Base-by-base conservation (phyloP, 2,888 invertebrate species). In the Escarpia spicata region DNA sequence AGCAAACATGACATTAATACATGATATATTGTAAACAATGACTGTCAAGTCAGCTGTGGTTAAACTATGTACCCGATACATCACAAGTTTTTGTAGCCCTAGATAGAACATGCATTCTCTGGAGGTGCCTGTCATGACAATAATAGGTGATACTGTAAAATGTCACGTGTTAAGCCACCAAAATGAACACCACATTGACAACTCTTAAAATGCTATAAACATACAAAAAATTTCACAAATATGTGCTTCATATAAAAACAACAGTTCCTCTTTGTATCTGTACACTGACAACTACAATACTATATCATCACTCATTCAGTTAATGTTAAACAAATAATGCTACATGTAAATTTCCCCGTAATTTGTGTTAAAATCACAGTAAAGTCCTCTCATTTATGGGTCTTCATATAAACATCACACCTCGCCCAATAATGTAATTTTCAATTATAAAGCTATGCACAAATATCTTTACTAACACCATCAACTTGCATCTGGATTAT, bases 221-320 rank as follows among this genome's bases (percentile, higher is more conserved):
- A 31, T 43, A 91, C n/a, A 43, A 91, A 91, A 90, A 91, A 91
- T 91, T 19, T 91, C 37, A 19, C 43, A 43, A 91, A n/a, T 26
- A 37, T 19, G 44, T 43, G 44, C 43, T 91, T 26, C n/a, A 75
- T n/a, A 75, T n/a, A 75, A 75, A 52, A 75, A 75, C 75, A 75
- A 26, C n/a, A 75, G 75, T 26, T 75, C 75, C 19, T n/a, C 26
- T 3, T 75, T 75, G 26, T 75, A 75, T 6, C 19, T 26, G 19
- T 75, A 75, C 75, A 75, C 15, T 6, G 52, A 75, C 15, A 75
- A 75, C 19, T 26, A n/a, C 26, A 26, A 6, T 75, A 26, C 6
- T 26, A 19, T 75, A 60, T 26, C 1, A 60, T 60, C 19, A 60
- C 19, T 60, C 15, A 75, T 75, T 75, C 19, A 75, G 15, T 75